Base-by-base conservation (phyloP, 2,888 invertebrate species). In the Drosophila rellima region DNA sequence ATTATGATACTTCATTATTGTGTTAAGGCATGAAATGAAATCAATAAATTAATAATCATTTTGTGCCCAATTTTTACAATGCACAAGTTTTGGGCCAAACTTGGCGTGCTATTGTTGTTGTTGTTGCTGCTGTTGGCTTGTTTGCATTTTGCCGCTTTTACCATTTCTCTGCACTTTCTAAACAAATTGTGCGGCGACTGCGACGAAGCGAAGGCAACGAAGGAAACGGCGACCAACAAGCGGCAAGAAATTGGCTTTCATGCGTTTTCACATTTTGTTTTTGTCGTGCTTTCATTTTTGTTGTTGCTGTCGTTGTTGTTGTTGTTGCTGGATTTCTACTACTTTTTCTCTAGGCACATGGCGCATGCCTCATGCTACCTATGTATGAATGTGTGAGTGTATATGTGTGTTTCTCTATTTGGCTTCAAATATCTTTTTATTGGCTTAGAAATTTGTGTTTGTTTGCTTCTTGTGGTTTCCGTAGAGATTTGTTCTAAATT, bases 161-260 rank as follows among this genome's bases (percentile, higher is more conserved):
- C 88, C 89, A 80, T 89, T 89, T 90, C 90, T 90, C 90, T 81
- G 82, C 90, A 90, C 88, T 90, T 89, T 89, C 90, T 89, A 89
- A 87, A 89, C 90, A 90, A 90, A 90, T 88, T 88, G 82, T 81
- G 74, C 74, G 75, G 68, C 73, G 64, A 80, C 73, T 73, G 68
- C 68, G 69, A 74, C 61, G 71, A 67, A 83, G 68, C 70, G 72
- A 80, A 63, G 59, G 67, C 61, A 74, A 71, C 65, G 71, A 70
- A 44, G 45, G 31, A 59, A 52, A 61, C 51, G 70, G 56, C 37
- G 35, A 17, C 37, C 44, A 56, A 57, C 44, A 56, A 57, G 57
- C 57, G 23, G 57, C 74, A 77, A 82, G 77, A 83, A 79, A 88
- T 76, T 75, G 75, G 75, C 76, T 89, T 87, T 88, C 88, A 84